Percentiles rank a stretch among this genome's conserved stretches.
phyloP scores from a whole-genome alignment of 2,113 vertebrate genomes.

The Sitta europaea region DNA sequence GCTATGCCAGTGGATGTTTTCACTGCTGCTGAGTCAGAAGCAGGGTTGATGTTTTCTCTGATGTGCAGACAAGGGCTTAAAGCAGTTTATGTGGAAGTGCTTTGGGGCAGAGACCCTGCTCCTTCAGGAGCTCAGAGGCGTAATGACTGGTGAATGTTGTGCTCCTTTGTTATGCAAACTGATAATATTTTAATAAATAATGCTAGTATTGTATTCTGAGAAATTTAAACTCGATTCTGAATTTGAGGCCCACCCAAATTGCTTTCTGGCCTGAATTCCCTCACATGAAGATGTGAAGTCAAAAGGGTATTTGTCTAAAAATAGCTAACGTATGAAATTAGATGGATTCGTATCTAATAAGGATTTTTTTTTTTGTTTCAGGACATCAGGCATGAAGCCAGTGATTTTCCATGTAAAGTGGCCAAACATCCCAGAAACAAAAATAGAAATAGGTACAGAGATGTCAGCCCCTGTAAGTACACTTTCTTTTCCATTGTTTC shows the following conservation, averaged over 20 bases:
- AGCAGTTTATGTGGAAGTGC: not conserved
- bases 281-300: not conserved
- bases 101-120: not conserved
- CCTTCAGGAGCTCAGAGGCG: not conserved
- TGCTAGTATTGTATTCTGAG: not conserved
- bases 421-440: constrained; percentile 95
- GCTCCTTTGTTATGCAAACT: not conserved
- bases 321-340: not conserved
- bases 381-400: constrained; percentile 93
- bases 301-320: constrained; percentile 3
- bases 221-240: not conserved
- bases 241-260: not conserved
- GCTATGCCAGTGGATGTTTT: not conserved
- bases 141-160: not conserved
- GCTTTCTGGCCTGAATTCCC: not conserved
- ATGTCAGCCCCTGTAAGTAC: constrained; percentile 97
- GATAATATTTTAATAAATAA: not conserved
- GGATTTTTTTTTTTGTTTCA: constrained; percentile 49
- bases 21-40: not conserved
- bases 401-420: constrained; percentile 93
- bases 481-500: not conserved
- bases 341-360: not conserved
- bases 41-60: not conserved
- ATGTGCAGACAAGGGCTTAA: not conserved
- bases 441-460: constrained; percentile 96